Base-by-base conservation (phyloP, 2,888 invertebrate genomes). In the Dicyrtomina minuta region DNA sequence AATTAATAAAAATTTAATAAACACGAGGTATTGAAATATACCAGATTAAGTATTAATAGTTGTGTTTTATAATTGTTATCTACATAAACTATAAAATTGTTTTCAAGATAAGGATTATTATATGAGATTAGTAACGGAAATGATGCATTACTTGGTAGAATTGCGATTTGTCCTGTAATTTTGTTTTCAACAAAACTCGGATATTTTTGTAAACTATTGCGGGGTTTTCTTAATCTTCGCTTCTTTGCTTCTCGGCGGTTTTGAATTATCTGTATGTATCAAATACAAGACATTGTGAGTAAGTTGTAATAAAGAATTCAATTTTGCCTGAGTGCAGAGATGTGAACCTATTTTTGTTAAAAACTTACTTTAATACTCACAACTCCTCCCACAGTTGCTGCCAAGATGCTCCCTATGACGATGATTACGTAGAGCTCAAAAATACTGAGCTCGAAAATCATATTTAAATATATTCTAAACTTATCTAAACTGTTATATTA, bases 201-300 rank as follows among this genome's bases (percentile, higher is more conserved):
- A 49, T 65, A 65, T 33, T 65, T 65, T 22, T 65, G 64, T 17
- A 65, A 20, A 41, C 64, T 65, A 33, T 53, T 65, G 10, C 64
- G 39, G 33, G 33, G 59, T 20, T 41, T 65, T 24, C 33, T 39
- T 20, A 53, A 39, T n/a, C 39, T 53, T 39, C 43, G 51, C 22
- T 33, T 33, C 43, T 39, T 51, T 41, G 33, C 39, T 15, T 27
- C 53, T 39, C 20, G 8, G 10, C 53, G 64, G 12, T 53, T 15
- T 20, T 53, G 39, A 41, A 43, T 43, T 12, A 65, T n/a, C 64
- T 65, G 26, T 53, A n/a, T n/a, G n/a, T 56, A 26, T 17, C 13
- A 51, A 3, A 51, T n/a, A n/a, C n/a, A n/a, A n/a, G n/a, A n/a
- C n/a, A n/a, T n/a, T n/a, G n/a, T n/a, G n/a, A n/a, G n/a, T n/a